Base-by-base conservation (phyloP, 2,888 invertebrate species). In the Notodonta ziczac region DNA sequence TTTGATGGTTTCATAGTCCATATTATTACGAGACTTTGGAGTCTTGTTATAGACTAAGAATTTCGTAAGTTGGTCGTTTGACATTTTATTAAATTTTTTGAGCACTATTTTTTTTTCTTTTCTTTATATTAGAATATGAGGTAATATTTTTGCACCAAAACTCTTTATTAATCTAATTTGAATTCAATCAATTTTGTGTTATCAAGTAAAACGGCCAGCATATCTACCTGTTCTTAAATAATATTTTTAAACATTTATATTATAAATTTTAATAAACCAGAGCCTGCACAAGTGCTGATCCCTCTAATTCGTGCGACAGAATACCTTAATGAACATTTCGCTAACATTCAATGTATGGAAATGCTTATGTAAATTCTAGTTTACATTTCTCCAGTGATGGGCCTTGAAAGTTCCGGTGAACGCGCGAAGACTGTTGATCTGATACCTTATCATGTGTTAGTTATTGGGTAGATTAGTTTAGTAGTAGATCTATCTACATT, bases 31-130 rank as follows among this genome's bases (percentile, higher is more conserved):
- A 24, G 81, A 81, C 64, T 81, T 82, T n/a, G 93, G 93, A 4
- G 86, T 90, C 78, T 84, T 87, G 69, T 93, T 93, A 65, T 93
- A 93, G 51, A 93, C 85, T 63, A 93, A 66, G 63, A 79, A 93
- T 57, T 87, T 89, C 56, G 89, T 90, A 59, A 93, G 71, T 51
- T 86, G 89, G 72, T 93, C 93, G 56, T 56, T 56, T 6, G 56
- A 56, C 89, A 91, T 90, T 69, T 68, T 69, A 0, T 48, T 53
- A 59, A 63, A 64, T 68, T 52, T 51, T 62, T 39, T 2, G 9
- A 32, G 5, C 58, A 59, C 56, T 32, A 24, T 24, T 24, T 5
- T n/a, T 46, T 46, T 10, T n/a, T 4, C n/a, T 35, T 10, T 58
- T 40, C 40, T 40, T 24, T 24, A 24, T 24, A 24, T 24, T 24